These are phyloP conservation scores for Chascanopsetta lugubris DNA, from an alignment of 2,113 vertebrate species.

Conservation along the genomic window DNA sequence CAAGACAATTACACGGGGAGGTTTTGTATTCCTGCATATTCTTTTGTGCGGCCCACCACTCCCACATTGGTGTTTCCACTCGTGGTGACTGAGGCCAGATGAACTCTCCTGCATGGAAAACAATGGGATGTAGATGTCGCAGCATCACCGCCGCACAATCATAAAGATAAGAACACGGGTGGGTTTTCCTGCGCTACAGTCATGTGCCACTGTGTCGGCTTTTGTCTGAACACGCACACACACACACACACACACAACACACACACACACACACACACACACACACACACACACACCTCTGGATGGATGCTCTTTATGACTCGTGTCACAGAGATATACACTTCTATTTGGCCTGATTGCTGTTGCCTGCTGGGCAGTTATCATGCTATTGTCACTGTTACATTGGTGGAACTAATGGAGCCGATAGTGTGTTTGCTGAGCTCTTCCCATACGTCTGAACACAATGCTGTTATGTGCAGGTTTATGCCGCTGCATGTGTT, in stretches of 20 bases:
- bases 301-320: slow-evolving; percentile 73
- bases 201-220: slow-evolving; percentile 51
- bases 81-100: slow-evolving; percentile 12
- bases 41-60: background rate
- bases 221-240: slow-evolving; percentile 55
- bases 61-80: slow-evolving; percentile 12
- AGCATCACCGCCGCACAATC: slow-evolving; percentile 32
- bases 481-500: slow-evolving; percentile 18
- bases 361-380: slow-evolving; percentile 69
- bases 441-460: slow-evolving; percentile 28
- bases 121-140: slow-evolving; percentile 43
- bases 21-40: slow-evolving; percentile 25
- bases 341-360: slow-evolving; percentile 70
- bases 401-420: slow-evolving; percentile 71
- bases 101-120: slow-evolving; percentile 38
- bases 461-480: slow-evolving; percentile 4
- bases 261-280: slow-evolving; percentile 30
- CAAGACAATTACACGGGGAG: slow-evolving; percentile 1
- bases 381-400: slow-evolving; percentile 69
- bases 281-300: slow-evolving; percentile 40
- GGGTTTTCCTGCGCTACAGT: slow-evolving; percentile 55
- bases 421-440: slow-evolving; percentile 47
- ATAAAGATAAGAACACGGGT: slow-evolving; percentile 73
- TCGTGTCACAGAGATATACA: slow-evolving; percentile 72
- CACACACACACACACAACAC: no score